Evolutionary conservation across 2,113 vertebrate genomes (phyloP).

Genomic region (Anser brachyrhynchus): DNA sequence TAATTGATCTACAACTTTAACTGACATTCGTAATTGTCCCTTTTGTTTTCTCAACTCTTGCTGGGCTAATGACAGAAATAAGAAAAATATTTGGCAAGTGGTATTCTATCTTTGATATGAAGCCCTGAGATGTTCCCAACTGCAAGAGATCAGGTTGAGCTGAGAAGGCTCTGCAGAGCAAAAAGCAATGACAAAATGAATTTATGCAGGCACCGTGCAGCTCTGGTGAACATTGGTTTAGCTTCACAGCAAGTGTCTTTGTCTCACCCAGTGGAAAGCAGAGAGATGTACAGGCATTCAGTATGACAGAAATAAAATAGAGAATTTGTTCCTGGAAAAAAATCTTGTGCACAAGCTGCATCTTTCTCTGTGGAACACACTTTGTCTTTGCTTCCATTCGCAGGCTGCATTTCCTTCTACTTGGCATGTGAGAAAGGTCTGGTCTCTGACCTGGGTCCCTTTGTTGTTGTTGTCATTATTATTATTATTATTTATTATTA

Average conservation of each 20-base stretch:
- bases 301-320: background rate
- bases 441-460: background rate
- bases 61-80: background rate
- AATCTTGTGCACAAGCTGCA: background rate
- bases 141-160: background rate
- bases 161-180: background rate
- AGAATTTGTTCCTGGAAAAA: background rate
- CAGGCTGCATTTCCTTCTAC: background rate
- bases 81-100: background rate
- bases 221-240: background rate
- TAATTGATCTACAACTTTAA: background rate
- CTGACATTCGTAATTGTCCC: background rate
- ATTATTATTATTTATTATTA: background rate
- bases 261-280: background rate
- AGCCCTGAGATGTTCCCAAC: background rate
- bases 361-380: background rate
- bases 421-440: background rate
- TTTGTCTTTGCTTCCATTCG: background rate
- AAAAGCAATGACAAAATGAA: background rate
- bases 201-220: background rate
- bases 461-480: too few species aligned
- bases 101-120: background rate
- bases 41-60: background rate
- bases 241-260: background rate
- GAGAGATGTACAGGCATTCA: background rate